Base-by-base conservation (phyloP, 1,140 invertebrate species). In the Hyles euphorbiae region DNA sequence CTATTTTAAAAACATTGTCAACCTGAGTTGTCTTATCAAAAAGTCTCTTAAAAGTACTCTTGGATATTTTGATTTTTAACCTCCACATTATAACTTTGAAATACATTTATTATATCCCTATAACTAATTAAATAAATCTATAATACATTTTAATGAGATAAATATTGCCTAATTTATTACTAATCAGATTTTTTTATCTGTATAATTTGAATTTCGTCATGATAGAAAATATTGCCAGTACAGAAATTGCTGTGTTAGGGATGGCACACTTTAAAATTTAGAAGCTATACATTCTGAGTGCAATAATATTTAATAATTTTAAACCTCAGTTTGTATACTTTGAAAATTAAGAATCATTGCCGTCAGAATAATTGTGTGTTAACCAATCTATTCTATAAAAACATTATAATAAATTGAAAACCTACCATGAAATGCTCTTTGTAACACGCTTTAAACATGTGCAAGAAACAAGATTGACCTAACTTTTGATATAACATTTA, bases 361-460 rank as follows among this genome's bases (percentile, higher is more conserved):
- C 36, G 4, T 40, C 36, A 40, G 8, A 40, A 40, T 8, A 40
- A 5, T 40, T 40, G 4, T 5, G 36, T 40, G 4, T 5, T 40
- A 40, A 40, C 36, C 32, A 40, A 3, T 53, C 34, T 53, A 53
- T 40, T 40, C 9, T 53, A 53, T 53, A 53, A 32, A 53, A 34
- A 53, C 11, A 53, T 34, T 43, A 53, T 53, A 53, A 12, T 40
- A 33, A 52, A 34, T 34, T 34, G 50, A 12, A n/a, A 52, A 34
- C 32, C 12, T 34, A 34, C 34, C 50, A 52, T 52, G 33, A 52
- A 52, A 52, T 10, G 34, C 33, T 34, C n/a, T 52, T 52, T 33
- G 32, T 33, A 32, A 51, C 11, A 51, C 8, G 32, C 34, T 11
- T 53, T 36, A n/a, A 47, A 12, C 12, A 47, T 12, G 5, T 8